Percentiles rank a stretch among this genome's conserved stretches.
These are phyloP conservation scores for Agonum fuliginosum DNA, from an alignment of 2,888 invertebrate genomes.

Conservation along the genomic window DNA sequence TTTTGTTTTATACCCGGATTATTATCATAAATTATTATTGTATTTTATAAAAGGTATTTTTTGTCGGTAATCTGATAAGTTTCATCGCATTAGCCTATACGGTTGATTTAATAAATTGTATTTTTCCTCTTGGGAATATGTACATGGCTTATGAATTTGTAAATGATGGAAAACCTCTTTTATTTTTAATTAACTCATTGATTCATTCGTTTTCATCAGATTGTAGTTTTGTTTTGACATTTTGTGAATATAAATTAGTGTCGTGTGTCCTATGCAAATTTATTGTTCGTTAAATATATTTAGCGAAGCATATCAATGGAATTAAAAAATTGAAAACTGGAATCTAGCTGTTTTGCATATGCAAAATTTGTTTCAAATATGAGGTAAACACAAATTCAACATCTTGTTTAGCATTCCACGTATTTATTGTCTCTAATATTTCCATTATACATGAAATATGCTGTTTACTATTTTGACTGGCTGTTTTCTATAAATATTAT, in stretches of 20 bases:
- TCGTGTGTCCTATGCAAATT: neutral
- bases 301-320: neutral
- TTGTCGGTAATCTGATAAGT: slow-evolving; percentile 16
- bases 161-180: neutral
- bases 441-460: too few relatives aligned
- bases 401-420: too few relatives aligned
- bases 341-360: too few relatives aligned
- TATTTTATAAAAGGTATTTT: neutral
- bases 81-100: neutral
- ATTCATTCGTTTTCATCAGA: neutral
- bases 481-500: too few relatives aligned
- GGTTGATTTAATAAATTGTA: slow-evolving; percentile 6
- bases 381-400: too few relatives aligned
- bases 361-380: too few relatives aligned
- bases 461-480: too few relatives aligned
- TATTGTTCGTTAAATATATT: neutral
- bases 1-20: slow-evolving; percentile 9
- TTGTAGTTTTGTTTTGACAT: neutral
- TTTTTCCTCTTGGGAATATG: neutral
- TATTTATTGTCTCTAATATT: too few relatives aligned
- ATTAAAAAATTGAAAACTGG: neutral
- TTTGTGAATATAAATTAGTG: neutral
- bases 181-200: neutral
- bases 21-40: slow-evolving; percentile 28
- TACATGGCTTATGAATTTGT: neutral